A percentile compares a stretch with the other conserved stretches of the same genome.
phyloP scores from a whole-genome alignment of 2,888 invertebrate species.

The Lysandra bellargus region DNA sequence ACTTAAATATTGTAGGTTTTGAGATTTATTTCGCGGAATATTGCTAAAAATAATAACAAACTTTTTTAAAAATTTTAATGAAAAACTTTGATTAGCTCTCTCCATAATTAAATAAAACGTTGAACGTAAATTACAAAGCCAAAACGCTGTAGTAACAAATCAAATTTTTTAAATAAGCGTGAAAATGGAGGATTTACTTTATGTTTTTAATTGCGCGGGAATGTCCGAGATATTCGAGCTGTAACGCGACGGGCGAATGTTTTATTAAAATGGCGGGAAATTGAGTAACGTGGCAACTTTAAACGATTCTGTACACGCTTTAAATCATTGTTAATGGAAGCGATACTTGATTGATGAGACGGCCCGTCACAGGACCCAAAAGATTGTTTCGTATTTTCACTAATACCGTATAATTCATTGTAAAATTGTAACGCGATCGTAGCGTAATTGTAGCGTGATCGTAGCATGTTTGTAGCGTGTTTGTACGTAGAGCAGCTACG shows the following conservation, averaged over 20 bases:
- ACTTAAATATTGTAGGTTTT: too few species aligned
- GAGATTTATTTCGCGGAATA: too few species aligned
- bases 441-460: too few species aligned
- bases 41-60: too few species aligned
- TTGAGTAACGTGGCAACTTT: slow-evolving; percentile 3
- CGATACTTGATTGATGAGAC: not conserved
- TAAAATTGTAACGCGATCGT: not conserved
- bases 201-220: slow-evolving; percentile 9
- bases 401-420: too few species aligned
- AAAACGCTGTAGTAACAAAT: not conserved
- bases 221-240: not conserved
- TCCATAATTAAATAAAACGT: not conserved
- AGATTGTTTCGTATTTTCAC: not conserved
- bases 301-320: slow-evolving; percentile 12
- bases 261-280: slow-evolving; percentile 22
- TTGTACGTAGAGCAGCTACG: not conserved
- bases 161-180: slow-evolving; percentile 2
- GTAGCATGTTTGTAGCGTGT: not conserved
- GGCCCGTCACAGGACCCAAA: not conserved
- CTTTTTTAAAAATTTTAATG: not conserved
- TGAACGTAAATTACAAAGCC: not conserved
- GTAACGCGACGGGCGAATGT: slow-evolving; percentile 2
- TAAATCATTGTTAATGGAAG: not conserved
- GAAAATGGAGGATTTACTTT: not conserved
- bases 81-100: not conserved